Evolutionary conservation across 92 coral and sea anemone genomes (phyloP), one percentile per base, ranked within the genome.

Genomic region (Pocillopora grandis): DNA sequence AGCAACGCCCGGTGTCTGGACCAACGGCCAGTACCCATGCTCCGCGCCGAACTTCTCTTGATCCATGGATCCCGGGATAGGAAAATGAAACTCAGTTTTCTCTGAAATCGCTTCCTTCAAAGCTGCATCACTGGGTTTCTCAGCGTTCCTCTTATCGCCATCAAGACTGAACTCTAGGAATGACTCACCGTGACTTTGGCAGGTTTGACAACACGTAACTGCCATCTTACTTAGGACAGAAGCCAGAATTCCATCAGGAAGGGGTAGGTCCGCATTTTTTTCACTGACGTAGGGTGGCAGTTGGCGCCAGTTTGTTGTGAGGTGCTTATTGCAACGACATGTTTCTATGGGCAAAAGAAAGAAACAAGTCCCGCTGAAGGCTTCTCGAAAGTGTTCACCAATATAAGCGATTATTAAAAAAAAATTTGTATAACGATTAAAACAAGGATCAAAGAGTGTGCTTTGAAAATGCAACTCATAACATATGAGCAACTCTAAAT

Each of bases 1-100:
- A 69, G 88, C 94, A 52, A 91, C 89, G 1, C 97, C 97, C 12
- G 97, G 92, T 1, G 94, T 88, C 84, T 89, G 89, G 42, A 93
- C 89, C 33, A 93, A 87, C 71, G 83, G 90, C 67, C 72, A 83
- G 60, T 72, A 75, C 11, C 71, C 76, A n/a, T 61, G 27, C 0
- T 83, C 86, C 19, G 27, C 65, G 16, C 78, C 80, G 55, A 87
- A 94, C 23, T 75, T 71, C 15, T 62, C 91, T 75, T 94, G 98
- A 19, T 75, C 66, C 12, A 52, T 66, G 59, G 64, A 90, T 10
- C 98, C 95, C 57, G 91, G 84, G 18, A 91, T 75, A 0, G 98
- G 98, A 61, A 94, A 94, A 71, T 79, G 78, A 0, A 95, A 89
- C 33, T 95, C 92, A 9, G 93, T 86, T 14, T 67, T 42, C 12